Evolutionary conservation across 2,797 vertebrate genomes (phyloP), one percentile per base, ranked within the genome.

Genomic region (Eulemur mongoz): DNA sequence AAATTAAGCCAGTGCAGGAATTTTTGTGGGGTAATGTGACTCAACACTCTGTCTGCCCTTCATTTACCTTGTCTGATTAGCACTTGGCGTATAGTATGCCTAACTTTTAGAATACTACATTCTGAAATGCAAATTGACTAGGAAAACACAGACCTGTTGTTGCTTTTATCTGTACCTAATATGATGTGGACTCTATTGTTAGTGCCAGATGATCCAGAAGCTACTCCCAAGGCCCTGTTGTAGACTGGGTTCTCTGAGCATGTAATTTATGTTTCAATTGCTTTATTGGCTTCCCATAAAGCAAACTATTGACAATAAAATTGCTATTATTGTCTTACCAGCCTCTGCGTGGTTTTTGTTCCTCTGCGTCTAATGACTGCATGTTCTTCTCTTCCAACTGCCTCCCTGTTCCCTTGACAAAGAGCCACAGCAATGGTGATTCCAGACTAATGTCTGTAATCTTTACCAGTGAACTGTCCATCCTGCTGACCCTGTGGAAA

Each of bases 301-400:
- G 98, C 97, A 98, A 98, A 98, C 98, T 98, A 98, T 97, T 98
- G 97, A 98, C 97, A 98, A 97, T 98, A 98, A 98, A 98, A 98
- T 89, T 48, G 93, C 97, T 98, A 93, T 98, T 98, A 98, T 98
- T 97, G 94, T 97, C 97, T 97, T 95, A 81, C 27, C 67, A 76
- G 95, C 92, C 84, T 18, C 85, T 69, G 54, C 95, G 0, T 89
- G 80, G 87, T 93, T 97, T 97, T 98, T 97, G 96, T 98, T 94
- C 95, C 84, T 81, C 96, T 88, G 89, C 70, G 25, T 80, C 98
- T 98, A 98, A 98, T 96, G 93, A 92, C 93, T 69, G 9, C 8
- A 1, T 61, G 96, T 85, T 96, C 96, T 97, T 97, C 97, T 98
- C 89, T 98, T 97, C 96, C 97, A 97, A 95, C 97, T 87, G 96